Percentiles rank a stretch among this genome's conserved stretches.
These are phyloP conservation scores for Pygmarrhopalites habei DNA, from an alignment of 1,140 invertebrate species.

Conservation along the genomic window DNA sequence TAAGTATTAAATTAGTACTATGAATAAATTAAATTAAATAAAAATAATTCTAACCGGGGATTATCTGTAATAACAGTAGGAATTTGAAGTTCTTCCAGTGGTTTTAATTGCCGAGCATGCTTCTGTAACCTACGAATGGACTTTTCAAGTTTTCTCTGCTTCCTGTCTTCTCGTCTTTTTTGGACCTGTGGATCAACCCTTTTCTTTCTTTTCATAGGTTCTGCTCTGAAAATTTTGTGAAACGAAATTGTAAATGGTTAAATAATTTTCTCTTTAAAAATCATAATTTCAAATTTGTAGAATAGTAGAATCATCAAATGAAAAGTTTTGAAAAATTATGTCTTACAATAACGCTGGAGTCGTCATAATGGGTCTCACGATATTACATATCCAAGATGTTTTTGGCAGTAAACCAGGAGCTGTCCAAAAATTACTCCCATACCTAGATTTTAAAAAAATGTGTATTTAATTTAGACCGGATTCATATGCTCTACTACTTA, in stretches of 20 bases:
- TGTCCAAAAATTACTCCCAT: no score
- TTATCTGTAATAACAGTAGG: slow-evolving; percentile 58
- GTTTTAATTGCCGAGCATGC: slow-evolving; percentile 66
- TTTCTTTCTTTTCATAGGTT: slow-evolving; percentile 83
- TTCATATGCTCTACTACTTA: no score
- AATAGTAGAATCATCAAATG: no score
- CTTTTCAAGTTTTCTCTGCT: slow-evolving; percentile 71
- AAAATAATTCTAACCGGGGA: slow-evolving; percentile 37
- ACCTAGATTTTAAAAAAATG: no score
- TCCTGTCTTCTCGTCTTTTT: slow-evolving; percentile 68
- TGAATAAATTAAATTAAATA: not conserved
- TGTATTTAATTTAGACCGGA: no score
- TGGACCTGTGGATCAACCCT: slow-evolving; percentile 70
- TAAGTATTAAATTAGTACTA: no score
- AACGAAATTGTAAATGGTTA: no score
- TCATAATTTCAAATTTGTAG: no score
- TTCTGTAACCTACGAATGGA: slow-evolving; percentile 70
- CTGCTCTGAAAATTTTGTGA: slow-evolving; percentile 54
- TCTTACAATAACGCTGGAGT: slow-evolving; percentile 13
- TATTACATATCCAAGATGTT: not conserved
- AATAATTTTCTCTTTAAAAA: no score
- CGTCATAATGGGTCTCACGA: not conserved
- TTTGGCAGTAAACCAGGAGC: no score
- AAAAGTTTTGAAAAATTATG: no score
- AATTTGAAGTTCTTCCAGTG: slow-evolving; percentile 70